These are phyloP conservation scores for Drosophila heteroneura DNA, from an alignment of 2,888 invertebrate genomes.

Conservation along the genomic window DNA sequence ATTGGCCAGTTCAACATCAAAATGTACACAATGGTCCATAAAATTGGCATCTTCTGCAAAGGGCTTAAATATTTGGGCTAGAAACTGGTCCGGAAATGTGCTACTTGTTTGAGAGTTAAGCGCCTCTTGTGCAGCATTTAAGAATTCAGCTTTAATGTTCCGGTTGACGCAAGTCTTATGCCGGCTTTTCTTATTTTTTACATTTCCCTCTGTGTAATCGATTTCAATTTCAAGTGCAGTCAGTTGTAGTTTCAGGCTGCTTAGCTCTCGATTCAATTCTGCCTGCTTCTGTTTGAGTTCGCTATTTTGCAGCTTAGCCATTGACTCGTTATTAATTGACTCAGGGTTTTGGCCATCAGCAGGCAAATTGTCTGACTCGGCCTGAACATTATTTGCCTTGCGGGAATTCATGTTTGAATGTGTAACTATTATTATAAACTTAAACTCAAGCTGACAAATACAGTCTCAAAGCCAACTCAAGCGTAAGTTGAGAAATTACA, in stretches of 20 bases:
- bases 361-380: too few relatives aligned
- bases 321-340: not conserved
- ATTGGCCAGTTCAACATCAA: slow-evolving; percentile 40
- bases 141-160: slow-evolving; percentile 35
- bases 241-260: slow-evolving; percentile 35
- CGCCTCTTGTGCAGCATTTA: slow-evolving; percentile 24
- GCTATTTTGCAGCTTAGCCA: not conserved
- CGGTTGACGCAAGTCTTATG: slow-evolving; percentile 12
- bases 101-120: slow-evolving; percentile 23
- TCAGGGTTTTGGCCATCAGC: not conserved
- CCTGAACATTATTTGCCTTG: not conserved
- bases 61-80: slow-evolving; percentile 39
- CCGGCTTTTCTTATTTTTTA: not conserved
- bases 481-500: not conserved
- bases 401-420: slow-evolving; percentile 10
- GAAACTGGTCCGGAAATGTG: slow-evolving; percentile 51
- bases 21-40: slow-evolving; percentile 19
- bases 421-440: slow-evolving; percentile 1
- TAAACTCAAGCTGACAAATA: slow-evolving; percentile 6
- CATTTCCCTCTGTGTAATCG: slow-evolving; percentile 10
- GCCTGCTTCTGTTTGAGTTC: slow-evolving; percentile 18
- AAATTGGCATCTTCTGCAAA: slow-evolving; percentile 48
- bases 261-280: slow-evolving; percentile 30
- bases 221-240: slow-evolving; percentile 44
- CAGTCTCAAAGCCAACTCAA: slow-evolving; percentile 28